Percentiles rank a stretch among this genome's conserved stretches.
These are phyloP conservation scores for Pogonognathellus flavescens DNA, from an alignment of 1,140 invertebrate genomes.

Conservation along the genomic window DNA sequence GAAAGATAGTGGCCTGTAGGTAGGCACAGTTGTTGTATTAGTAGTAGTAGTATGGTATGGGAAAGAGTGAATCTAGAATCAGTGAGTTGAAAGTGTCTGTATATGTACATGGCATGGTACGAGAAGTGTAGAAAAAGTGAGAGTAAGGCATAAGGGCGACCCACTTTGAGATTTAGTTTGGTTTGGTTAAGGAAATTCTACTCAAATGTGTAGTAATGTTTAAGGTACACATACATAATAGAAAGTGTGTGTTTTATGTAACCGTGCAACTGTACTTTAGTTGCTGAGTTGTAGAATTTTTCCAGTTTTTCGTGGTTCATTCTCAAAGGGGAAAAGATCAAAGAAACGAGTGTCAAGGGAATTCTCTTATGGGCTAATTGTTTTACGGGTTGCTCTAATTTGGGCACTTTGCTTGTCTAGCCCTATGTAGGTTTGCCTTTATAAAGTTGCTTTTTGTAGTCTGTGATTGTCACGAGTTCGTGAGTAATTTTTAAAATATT, in stretches of 20 bases:
- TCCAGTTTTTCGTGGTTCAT: neutral
- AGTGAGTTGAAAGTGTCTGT: too few species aligned
- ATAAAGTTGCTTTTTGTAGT: neutral
- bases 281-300: neutral
- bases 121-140: too few species aligned
- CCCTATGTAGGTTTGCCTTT: neutral
- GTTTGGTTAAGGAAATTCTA: conserved; percentile 31
- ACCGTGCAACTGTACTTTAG: neutral
- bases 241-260: neutral
- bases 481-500: conserved; percentile 44
- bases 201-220: neutral
- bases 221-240: neutral
- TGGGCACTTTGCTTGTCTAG: conserved; percentile 11
- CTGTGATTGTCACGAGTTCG: conserved; percentile 23
- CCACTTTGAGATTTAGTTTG: conserved; percentile 37
- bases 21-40: too few species aligned
- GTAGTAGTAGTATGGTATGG: too few species aligned
- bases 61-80: too few species aligned
- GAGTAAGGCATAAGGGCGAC: neutral
- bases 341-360: conserved; percentile 39
- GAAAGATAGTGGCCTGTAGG: neutral
- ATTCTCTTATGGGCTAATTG: conserved; percentile 35
- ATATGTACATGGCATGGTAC: too few species aligned
- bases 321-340: conserved; percentile 46
- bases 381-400: conserved; percentile 41